Evolutionary conservation across 2,797 vertebrate genomes (phyloP), one percentile per base, ranked within the genome.

Genomic region (Psittacula echo): DNA sequence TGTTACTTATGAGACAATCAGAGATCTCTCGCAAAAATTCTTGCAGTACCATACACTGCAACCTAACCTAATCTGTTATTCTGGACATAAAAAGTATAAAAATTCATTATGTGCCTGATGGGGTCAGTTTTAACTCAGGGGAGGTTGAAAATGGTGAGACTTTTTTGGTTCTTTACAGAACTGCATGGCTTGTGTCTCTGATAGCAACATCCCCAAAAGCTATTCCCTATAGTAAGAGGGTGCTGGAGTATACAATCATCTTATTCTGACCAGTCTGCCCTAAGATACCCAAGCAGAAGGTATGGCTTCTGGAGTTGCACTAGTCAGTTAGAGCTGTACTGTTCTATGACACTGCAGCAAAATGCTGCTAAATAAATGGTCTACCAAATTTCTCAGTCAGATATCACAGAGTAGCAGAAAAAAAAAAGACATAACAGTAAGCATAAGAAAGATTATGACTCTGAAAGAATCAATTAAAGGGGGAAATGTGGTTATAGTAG

Each of bases 31-130:
- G 22, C 9, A 81, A 72, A 85, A 85, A 17, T 37, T 82, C 29
- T 65, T 64, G 17, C 34, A 66, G 19, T 44, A 60, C 21, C 5
- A 44, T 54, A 27, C 8, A 47, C 11, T 58, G 13, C 32, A 58
- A 34, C 13, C 54, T 58, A 58, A 10, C 21, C 54, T 56, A 22
- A 10, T 71, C 13, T 87, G 41, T 75, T 79, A 30, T 73, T 85
- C 50, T 76, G 47, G 34, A 39, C n/a, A 11, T 51, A 34, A 53
- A 74, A 91, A 53, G 4, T 4, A 19, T 41, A 2, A 41, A 50
- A 86, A 71, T 2, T 48, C 9, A 18, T 58, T 41, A 4, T 13
- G 1, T 47, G 5, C 16, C 19, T 68, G 0, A n/a, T 61, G 26
- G 17, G 14, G 13, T 61, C 11, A 5, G 8, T 50, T 87, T 87